phyloP scores from a whole-genome alignment of 2,113 vertebrate genomes.

The Crotalus horridus region DNA sequence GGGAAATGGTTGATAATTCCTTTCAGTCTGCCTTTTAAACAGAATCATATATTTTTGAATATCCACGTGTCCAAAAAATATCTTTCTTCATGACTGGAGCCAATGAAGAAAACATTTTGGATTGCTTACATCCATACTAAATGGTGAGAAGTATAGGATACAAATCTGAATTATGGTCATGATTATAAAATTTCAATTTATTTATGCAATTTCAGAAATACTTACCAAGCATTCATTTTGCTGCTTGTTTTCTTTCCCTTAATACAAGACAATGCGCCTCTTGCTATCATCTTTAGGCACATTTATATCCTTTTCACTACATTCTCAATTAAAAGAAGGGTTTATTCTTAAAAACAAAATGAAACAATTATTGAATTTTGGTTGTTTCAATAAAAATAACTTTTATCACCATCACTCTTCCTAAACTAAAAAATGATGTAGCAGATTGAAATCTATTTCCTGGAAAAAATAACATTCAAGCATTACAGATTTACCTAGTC shows the following conservation, averaged over 20 bases:
- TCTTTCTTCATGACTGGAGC: neutral
- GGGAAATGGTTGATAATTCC: neutral
- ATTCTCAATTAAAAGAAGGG: neutral
- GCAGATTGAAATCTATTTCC: slow-evolving; percentile 8
- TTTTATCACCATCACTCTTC: slow-evolving; percentile 4
- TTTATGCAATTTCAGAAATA: neutral
- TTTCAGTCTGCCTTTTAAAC: neutral
- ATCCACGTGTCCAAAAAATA: neutral
- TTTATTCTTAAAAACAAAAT: neutral
- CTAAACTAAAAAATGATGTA: slow-evolving; percentile 9
- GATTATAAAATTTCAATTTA: neutral
- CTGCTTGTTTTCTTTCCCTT: neutral
- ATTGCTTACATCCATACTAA: neutral
- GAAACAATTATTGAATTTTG: slow-evolving; percentile 12
- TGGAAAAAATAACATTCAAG: neutral
- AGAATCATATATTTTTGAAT: neutral
- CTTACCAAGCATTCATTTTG: neutral
- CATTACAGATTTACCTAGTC: slow-evolving; percentile 4
- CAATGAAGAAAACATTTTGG: neutral
- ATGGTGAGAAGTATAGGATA: neutral
- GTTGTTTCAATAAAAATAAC: slow-evolving; percentile 25
- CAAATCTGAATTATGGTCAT: neutral
- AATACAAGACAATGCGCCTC: neutral
- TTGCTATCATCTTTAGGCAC: neutral
- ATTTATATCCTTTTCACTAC: neutral